Percentiles rank a stretch among this genome's conserved stretches.
These are phyloP conservation scores for Amphibalanus amphitrite DNA, from an alignment of 1,140 invertebrate genomes.

Conservation along the genomic window DNA sequence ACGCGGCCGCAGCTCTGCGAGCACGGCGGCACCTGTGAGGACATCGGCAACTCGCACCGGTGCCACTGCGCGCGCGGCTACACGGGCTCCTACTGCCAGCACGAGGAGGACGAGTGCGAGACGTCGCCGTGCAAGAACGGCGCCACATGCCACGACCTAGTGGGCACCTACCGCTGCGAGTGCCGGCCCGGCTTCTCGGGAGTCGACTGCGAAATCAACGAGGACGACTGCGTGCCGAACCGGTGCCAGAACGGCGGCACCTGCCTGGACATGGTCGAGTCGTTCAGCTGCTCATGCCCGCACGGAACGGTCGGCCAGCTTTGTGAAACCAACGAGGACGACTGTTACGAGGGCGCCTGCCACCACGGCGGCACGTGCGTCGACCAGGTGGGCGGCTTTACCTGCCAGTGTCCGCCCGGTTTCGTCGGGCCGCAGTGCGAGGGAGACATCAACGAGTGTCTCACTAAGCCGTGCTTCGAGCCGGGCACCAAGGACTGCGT, in stretches of 20 bases:
- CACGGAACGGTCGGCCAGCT: conserved; percentile 72
- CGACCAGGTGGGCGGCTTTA: conserved; percentile 73
- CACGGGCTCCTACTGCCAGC: conserved; percentile 74
- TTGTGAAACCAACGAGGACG: conserved; percentile 77
- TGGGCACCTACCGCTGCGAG: conserved; percentile 50
- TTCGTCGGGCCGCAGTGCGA: conserved; percentile 56
- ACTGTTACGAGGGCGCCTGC: conserved; percentile 73
- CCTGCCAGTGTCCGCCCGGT: conserved; percentile 73
- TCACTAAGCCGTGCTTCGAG: conserved; percentile 29
- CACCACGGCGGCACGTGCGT: conserved; percentile 91
- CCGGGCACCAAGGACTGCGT: conserved; percentile 77
- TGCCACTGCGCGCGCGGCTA: conserved; percentile 75
- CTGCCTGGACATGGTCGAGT: conserved; percentile 72
- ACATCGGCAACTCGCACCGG: conserved; percentile 73
- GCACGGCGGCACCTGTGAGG: conserved; percentile 77
- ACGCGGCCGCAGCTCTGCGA: conserved; percentile 50
- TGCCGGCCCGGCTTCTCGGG: conserved; percentile 83
- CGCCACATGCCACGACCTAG: conserved; percentile 25
- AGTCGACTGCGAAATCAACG: conserved; percentile 79
- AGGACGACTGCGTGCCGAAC: conserved; percentile 77
- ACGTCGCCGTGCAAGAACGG: conserved; percentile 76
- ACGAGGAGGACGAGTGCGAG: conserved; percentile 90
- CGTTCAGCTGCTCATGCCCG: conserved; percentile 79
- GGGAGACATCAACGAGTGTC: conserved; percentile 37
- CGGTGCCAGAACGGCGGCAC: conserved; percentile 82